Base-by-base conservation (phyloP, 37 sponge, comb jelly and placozoan species). In the Mnemiopsis leidyi region DNA sequence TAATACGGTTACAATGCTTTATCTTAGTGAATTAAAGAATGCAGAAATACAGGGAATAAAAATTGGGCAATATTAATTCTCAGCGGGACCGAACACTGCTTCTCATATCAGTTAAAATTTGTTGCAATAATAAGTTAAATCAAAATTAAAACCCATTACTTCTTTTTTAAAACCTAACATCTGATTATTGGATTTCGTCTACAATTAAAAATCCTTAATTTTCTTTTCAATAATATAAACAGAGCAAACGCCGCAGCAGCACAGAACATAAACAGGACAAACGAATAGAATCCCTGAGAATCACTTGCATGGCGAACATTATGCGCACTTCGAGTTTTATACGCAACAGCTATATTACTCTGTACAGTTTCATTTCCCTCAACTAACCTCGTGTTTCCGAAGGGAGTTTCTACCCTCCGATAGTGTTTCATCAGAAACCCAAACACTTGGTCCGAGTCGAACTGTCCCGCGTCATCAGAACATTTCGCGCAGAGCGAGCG, bases 341-440 rank as follows among this genome's bases (percentile, higher is more conserved):
- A 48, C 61, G 5, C 13, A 48, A 48, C 61, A 48, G 61, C 61
- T 18, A 48, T 13, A 48, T 48, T 48, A 48, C 13, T 13, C 5
- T 18, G 9, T 18, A 31, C 79, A 9, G 35, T 32, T 36, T 77
- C 35, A 18, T 77, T 13, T 0, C 90, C 90, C 40, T 33, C 28
- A 1, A 85, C 90, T 23, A 36, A 85, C 90, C 90, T 85, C n/a
- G 39, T 38, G 23, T 25, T 38, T n/a, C 90, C 90, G 90, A 36
- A 85, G 48, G 90, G 90, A 39, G 90, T 85, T 26, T 36, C 48
- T 7, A 85, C 90, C 7, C 90, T 35, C 38, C 90, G 90, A 21
- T 39, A 85, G 90, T 85, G 90, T 38, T 29, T 28, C 38, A 40
- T 28, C 90, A 85, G 90, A 37, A 40, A 85, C 29, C 61, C 48